phyloP scores from a whole-genome alignment of 53 echinoderm and acorn worm species.

The Hippasteria phrygiana region DNA sequence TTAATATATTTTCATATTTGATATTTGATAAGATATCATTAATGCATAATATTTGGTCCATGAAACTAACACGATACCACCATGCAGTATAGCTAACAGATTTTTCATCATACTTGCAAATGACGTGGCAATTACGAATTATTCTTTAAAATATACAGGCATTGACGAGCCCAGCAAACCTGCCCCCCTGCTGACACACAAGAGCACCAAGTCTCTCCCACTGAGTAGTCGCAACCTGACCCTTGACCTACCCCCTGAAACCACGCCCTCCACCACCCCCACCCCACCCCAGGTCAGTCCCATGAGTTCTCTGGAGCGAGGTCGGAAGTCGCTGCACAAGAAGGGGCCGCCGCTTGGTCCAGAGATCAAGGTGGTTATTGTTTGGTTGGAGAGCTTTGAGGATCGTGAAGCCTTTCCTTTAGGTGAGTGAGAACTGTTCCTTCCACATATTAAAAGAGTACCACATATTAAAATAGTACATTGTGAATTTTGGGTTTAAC shows the following conservation, averaged over 20 bases:
- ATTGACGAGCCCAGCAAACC: constrained; percentile 21
- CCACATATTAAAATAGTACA: too few species aligned
- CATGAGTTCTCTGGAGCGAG: constrained; percentile 44
- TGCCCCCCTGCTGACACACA: constrained; percentile 49
- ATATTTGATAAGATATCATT: too few species aligned
- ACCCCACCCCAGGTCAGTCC: constrained; percentile 46
- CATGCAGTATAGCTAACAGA: too few species aligned
- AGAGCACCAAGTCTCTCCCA: constrained; percentile 45
- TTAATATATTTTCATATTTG: too few species aligned
- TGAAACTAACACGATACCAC: too few species aligned
- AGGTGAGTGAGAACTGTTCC: constrained; percentile 59
- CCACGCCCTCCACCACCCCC: constrained; percentile 22
- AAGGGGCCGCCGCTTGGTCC: constrained; percentile 71
- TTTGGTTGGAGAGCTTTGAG: constrained; percentile 98
- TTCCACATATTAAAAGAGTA: too few species aligned
- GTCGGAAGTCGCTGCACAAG: constrained; percentile 82
- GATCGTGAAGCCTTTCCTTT: constrained; percentile 92
- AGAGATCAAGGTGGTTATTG: constrained; percentile 92
- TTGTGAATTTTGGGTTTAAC: too few species aligned
- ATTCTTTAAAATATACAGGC: background rate
- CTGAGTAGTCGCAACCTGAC: constrained; percentile 35
- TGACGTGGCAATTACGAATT: background rate
- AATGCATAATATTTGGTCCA: too few species aligned
- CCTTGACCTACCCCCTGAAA: constrained; percentile 56
- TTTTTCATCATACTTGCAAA: background rate